Evolutionary conservation across 2,888 invertebrate genomes (phyloP), one percentile per base, ranked within the genome.

Genomic region (Emmelina monodactyla): DNA sequence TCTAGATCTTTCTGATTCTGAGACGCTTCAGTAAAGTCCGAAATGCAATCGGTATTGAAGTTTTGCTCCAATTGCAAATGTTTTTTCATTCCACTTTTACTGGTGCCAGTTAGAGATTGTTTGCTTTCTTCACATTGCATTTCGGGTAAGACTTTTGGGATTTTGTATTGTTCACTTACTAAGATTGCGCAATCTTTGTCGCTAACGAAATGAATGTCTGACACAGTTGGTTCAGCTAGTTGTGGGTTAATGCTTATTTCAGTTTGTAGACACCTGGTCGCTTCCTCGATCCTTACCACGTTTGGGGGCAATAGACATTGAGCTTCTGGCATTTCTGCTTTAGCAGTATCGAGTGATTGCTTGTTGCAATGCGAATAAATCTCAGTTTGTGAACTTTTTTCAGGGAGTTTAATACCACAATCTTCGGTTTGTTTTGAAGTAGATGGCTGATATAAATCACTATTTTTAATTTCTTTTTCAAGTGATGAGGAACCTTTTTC

Each of bases 161-260:
- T 15, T 44, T 55, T 61, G 31, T 42, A 53, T 28, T 55, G 48
- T 42, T 72, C 66, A 31, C 46, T 45, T n/a, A 70, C 48, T 6
- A 70, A 40, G 50, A 53, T 50, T 0, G 53, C 65, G 33, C 62
- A 63, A 25, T 66, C 55, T 16, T 43, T 37, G 16, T 62, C 57
- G 40, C 44, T 54, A 1, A 78, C 42, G 31, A 75, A 60, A 31
- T 57, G 61, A 14, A 79, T 62, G 49, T 78, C 73, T 31, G 67
- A 57, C 35, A 73, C 46, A 12, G 60, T 55, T 1, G 78, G 73
- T 41, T 78, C 72, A 2, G 71, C 55, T 42, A 75, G 65, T 48
- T 56, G 65, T 3, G 79, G 78, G 42, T 76, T 51, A 22, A 79
- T 70, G 44, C 70, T 75, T 15, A 79, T 72, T 50, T 76, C 73